Evolutionary conservation across 2,888 invertebrate species (phyloP).

Genomic region (Girardia tigrina): DNA sequence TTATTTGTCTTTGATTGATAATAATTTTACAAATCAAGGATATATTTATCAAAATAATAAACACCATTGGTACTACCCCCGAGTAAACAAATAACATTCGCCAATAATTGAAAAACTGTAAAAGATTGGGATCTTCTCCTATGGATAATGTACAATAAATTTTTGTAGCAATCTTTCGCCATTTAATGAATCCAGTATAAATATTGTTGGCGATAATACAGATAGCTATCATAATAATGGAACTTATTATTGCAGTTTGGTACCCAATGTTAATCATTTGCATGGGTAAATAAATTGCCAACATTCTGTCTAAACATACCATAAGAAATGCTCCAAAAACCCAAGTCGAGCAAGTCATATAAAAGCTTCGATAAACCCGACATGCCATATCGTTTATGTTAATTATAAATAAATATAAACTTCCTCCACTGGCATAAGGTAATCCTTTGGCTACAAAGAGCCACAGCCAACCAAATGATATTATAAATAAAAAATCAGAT

Average conservation of each 20-base stretch:
- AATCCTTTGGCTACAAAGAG: conserved; percentile 28
- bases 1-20: background rate
- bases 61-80: background rate
- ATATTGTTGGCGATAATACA: conserved; percentile 6
- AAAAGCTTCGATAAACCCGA: background rate
- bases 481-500: conserved; percentile 10
- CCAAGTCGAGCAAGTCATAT: conserved; percentile 23
- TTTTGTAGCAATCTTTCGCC: background rate
- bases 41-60: conserved; percentile 1
- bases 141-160: background rate
- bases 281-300: background rate
- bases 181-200: background rate
- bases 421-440: conserved; percentile 21
- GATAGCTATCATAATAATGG: background rate
- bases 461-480: conserved; percentile 30
- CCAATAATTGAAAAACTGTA: background rate
- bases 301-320: conserved; percentile 15
- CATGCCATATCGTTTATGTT: background rate
- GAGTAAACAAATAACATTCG: conserved; percentile 6
- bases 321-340: background rate
- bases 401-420: background rate
- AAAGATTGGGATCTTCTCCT: background rate
- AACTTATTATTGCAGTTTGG: background rate
- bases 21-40: conserved; percentile 9
- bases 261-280: background rate